Conservation (phyloP, 1,140 invertebrate species). For the Hyposmocoma kahamanoa region DNA sequence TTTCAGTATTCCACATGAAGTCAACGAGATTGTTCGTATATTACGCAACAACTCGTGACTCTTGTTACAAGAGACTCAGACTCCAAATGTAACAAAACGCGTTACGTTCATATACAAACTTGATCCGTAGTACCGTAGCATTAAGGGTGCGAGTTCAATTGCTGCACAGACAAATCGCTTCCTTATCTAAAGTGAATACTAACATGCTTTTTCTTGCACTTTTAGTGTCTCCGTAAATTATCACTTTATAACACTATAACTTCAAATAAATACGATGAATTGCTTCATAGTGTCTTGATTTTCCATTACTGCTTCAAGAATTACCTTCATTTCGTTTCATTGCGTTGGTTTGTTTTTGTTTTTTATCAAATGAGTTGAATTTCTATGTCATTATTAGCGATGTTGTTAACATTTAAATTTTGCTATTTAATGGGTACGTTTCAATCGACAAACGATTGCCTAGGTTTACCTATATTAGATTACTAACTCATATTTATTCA, state of each 20-base stretch:
- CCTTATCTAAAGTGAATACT: constrained; percentile 48
- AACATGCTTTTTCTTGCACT: constrained; percentile 54
- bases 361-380: too few relatives aligned
- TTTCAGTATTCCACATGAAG: constrained; percentile 43
- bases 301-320: too few relatives aligned
- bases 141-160: constrained; percentile 32
- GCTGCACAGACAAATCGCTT: constrained; percentile 22
- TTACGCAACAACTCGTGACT: constrained; percentile 71
- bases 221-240: constrained; percentile 38
- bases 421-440: too few relatives aligned
- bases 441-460: too few relatives aligned
- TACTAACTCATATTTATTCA: too few relatives aligned
- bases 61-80: constrained; percentile 44
- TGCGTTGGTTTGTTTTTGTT: too few relatives aligned
- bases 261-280: too few relatives aligned
- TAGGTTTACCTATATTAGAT: too few relatives aligned
- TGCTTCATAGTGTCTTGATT: too few relatives aligned
- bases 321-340: too few relatives aligned
- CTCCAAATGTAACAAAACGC: constrained; percentile 39
- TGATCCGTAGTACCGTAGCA: constrained; percentile 18
- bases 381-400: too few relatives aligned
- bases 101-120: constrained; percentile 20
- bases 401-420: too few relatives aligned
- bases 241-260: constrained; percentile 34
- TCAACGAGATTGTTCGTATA: constrained; percentile 43